Percentiles rank a stretch among this genome's conserved stretches.
These are phyloP conservation scores for Benitochromis conjunctus DNA, from an alignment of 2,113 vertebrate species.

Conservation along the genomic window DNA sequence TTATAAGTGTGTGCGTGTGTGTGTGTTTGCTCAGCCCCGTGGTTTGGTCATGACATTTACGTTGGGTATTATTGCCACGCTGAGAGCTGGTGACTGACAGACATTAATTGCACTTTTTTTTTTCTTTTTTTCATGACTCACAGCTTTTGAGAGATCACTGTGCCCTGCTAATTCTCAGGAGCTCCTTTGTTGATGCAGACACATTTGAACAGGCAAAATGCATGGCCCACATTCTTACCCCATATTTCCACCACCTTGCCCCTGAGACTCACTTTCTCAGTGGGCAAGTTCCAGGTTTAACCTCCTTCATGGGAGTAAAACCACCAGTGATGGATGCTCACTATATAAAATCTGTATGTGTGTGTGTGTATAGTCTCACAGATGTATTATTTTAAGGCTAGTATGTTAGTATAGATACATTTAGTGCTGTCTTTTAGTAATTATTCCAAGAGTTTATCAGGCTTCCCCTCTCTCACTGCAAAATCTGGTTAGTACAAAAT, in stretches of 20 bases:
- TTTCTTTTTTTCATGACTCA: background rate
- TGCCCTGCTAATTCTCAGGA: background rate
- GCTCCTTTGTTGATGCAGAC: background rate
- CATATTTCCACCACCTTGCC: slow-evolving; percentile 8
- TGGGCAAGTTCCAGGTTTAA: slow-evolving; percentile 7
- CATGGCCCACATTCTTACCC: slow-evolving; percentile 27
- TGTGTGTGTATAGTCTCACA: background rate
- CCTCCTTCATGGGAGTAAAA: slow-evolving; percentile 1
- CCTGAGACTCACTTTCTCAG: slow-evolving; percentile 5
- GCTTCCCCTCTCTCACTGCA: background rate
- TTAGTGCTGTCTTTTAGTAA: background rate
- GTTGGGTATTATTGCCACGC: slow-evolving; percentile 18
- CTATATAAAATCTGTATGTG: background rate
- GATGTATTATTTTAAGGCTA: slow-evolving; percentile 6
- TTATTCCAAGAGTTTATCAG: background rate
- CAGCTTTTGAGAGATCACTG: background rate
- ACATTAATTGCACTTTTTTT: slow-evolving; percentile 24
- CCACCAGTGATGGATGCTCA: slow-evolving; percentile 20
- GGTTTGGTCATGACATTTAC: slow-evolving; percentile 36
- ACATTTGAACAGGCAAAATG: background rate
- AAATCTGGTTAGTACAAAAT: rapidly evolving
- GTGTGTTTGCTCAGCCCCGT: slow-evolving; percentile 11
- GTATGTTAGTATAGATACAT: background rate
- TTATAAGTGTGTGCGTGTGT: background rate
- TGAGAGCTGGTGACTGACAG: slow-evolving; percentile 29